These are phyloP conservation scores for Agonopterix subpropinquella DNA, from an alignment of 2,888 invertebrate genomes.

Conservation along the genomic window DNA sequence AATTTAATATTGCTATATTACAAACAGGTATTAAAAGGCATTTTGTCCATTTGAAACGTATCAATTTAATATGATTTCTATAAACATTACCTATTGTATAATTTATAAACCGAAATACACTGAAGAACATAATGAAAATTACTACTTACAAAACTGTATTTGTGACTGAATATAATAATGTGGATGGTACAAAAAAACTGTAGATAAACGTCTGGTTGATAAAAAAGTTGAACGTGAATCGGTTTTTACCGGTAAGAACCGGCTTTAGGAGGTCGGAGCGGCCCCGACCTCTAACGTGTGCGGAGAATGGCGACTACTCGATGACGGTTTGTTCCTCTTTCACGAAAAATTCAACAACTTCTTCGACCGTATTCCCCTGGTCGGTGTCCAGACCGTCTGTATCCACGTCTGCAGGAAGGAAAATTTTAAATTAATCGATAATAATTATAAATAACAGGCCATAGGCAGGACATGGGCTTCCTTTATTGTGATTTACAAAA, in stretches of 20 bases:
- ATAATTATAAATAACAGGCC: no score
- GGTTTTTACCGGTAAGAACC: slow-evolving; percentile 10
- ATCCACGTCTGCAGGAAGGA: slow-evolving; percentile 85
- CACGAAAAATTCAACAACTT: slow-evolving; percentile 97
- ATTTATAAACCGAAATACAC: slow-evolving; percentile 57
- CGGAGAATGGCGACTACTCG: slow-evolving; percentile 77
- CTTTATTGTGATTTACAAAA: no score
- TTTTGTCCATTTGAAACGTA: slow-evolving; percentile 63
- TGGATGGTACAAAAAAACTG: slow-evolving; percentile 50
- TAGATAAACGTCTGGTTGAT: slow-evolving; percentile 23
- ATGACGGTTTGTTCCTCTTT: slow-evolving; percentile 93
- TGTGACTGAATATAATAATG: slow-evolving; percentile 30
- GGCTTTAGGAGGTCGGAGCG: slow-evolving; percentile 35
- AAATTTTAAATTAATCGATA: no score
- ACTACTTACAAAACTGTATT: slow-evolving; percentile 23
- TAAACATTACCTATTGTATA: slow-evolving; percentile 69
- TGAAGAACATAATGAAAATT: slow-evolving; percentile 43
- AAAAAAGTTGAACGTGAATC: slow-evolving; percentile 22
- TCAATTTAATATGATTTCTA: slow-evolving; percentile 72
- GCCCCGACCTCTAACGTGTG: slow-evolving; percentile 46
- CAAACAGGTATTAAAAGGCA: slow-evolving; percentile 48
- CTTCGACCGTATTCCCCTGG: slow-evolving; percentile 91
- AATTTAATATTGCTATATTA: slow-evolving; percentile 3
- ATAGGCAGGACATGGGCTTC: no score
- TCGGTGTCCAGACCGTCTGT: slow-evolving; percentile 95